These are phyloP conservation scores for Campylomormyrus tamandua DNA, from an alignment of 2,113 vertebrate species.

Conservation along the genomic window DNA sequence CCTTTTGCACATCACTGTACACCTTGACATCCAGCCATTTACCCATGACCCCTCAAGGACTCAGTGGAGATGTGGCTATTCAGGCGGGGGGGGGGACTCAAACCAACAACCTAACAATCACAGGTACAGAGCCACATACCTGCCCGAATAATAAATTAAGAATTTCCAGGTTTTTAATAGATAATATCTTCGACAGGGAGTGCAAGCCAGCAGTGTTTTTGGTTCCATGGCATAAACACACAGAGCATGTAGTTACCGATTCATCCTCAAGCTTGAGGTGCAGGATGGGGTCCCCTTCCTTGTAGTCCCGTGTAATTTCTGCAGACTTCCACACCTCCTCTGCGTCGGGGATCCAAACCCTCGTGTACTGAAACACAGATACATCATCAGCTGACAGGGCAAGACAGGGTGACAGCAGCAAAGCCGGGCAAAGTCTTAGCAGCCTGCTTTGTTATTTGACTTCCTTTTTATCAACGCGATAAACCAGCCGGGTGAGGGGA, in stretches of 20 bases:
- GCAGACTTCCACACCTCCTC: slow-evolving; percentile 85
- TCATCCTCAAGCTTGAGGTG: slow-evolving; percentile 87
- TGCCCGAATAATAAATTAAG: neutral
- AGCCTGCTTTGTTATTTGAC: neutral
- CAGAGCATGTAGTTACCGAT: slow-evolving; percentile 57
- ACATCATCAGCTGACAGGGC: no score
- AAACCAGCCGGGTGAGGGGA: neutral
- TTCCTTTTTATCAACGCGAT: neutral
- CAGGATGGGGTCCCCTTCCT: slow-evolving; percentile 73
- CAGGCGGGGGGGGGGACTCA: no score
- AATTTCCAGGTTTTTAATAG: neutral
- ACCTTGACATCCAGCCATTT: no score
- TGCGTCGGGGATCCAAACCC: slow-evolving; percentile 89
- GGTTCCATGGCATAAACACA: neutral
- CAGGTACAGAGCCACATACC: neutral
- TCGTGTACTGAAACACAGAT: slow-evolving; percentile 66
- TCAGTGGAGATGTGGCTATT: no score
- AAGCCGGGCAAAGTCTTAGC: neutral
- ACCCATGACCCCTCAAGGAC: no score
- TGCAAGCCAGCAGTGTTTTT: neutral
- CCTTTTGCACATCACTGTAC: no score
- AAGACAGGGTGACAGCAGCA: neutral
- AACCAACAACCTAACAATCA: neutral
- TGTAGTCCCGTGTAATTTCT: slow-evolving; percentile 81
- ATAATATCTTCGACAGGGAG: neutral